phyloP scores from a whole-genome alignment of 2,888 invertebrate genomes.

The Melanostoma scalare region DNA sequence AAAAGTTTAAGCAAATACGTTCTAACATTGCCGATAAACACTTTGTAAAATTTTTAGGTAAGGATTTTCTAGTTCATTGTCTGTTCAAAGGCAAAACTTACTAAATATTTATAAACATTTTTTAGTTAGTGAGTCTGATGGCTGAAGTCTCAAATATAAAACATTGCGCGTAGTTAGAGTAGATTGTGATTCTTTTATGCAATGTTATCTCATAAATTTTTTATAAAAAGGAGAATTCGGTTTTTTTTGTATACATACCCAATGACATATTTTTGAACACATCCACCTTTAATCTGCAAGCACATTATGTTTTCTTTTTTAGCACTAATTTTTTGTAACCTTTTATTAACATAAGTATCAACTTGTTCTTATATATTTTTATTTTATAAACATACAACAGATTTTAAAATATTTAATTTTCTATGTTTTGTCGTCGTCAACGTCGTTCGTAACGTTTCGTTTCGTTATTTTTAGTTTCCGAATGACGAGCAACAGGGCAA shows the following conservation, averaged over 20 bases:
- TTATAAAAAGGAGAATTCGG: too few relatives aligned
- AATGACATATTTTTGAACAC: background rate
- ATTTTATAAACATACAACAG: constrained; percentile 77
- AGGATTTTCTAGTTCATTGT: too few relatives aligned
- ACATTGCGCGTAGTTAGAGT: too few relatives aligned
- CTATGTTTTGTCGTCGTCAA: constrained; percentile 45
- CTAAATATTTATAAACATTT: too few relatives aligned
- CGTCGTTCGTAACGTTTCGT: constrained; percentile 29
- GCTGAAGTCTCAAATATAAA: too few relatives aligned
- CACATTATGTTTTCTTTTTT: constrained; percentile 3
- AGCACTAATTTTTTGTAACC: constrained; percentile 18
- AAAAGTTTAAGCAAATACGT: too few relatives aligned
- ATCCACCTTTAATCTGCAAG: constrained; percentile 27
- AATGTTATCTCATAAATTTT: too few relatives aligned
- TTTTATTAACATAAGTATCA: constrained; percentile 21
- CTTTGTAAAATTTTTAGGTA: too few relatives aligned
- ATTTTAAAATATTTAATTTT: constrained; percentile 5
- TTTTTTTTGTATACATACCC: background rate
- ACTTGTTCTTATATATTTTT: constrained; percentile 70
- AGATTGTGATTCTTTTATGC: too few relatives aligned
- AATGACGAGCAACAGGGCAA: constrained; percentile 87
- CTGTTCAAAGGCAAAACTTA: too few relatives aligned
- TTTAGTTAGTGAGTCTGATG: too few relatives aligned
- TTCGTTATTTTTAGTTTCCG: constrained; percentile 43
- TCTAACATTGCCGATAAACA: too few relatives aligned